Evolutionary conservation across 2,888 invertebrate genomes (phyloP).

Genomic region (Deilephila elpenor): DNA sequence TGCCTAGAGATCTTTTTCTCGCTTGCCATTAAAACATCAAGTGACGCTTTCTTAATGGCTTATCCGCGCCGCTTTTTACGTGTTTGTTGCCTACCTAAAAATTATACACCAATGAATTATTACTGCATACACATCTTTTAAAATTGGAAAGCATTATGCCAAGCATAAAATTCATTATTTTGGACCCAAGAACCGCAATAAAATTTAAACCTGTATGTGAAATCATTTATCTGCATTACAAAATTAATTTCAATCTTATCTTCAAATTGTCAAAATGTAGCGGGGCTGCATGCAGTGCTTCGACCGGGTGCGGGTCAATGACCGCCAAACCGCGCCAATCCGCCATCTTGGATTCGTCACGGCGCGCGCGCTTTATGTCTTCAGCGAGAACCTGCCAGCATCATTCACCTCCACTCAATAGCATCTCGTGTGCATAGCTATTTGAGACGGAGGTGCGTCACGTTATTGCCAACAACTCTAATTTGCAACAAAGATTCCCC

Average conservation of each 20-base stretch:
- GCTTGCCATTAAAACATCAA: too few species aligned
- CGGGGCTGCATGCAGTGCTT: conserved; percentile 60
- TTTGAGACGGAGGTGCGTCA: conserved; percentile 24
- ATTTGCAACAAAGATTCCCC: conserved; percentile 11
- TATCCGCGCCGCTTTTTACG: too few species aligned
- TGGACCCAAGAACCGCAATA: background rate
- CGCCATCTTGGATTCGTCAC: conserved; percentile 82
- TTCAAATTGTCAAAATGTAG: conserved; percentile 63
- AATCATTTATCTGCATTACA: conserved; percentile 31
- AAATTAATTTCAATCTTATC: conserved; percentile 42
- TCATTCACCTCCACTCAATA: conserved; percentile 42
- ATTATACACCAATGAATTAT: too few species aligned
- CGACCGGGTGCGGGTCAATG: conserved; percentile 74
- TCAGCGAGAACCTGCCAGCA: conserved; percentile 60
- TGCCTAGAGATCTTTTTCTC: too few species aligned
- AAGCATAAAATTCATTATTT: too few species aligned
- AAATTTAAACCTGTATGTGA: background rate
- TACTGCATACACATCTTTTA: background rate
- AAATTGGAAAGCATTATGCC: background rate
- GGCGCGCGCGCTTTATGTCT: conserved; percentile 77
- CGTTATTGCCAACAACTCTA: conserved; percentile 27
- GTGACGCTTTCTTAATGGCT: too few species aligned
- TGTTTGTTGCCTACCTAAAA: too few species aligned
- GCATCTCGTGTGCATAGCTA: conserved; percentile 24
- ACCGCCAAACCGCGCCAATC: conserved; percentile 81